phyloP scores from a whole-genome alignment of 2,113 vertebrate genomes.

The Grantiella picta region DNA sequence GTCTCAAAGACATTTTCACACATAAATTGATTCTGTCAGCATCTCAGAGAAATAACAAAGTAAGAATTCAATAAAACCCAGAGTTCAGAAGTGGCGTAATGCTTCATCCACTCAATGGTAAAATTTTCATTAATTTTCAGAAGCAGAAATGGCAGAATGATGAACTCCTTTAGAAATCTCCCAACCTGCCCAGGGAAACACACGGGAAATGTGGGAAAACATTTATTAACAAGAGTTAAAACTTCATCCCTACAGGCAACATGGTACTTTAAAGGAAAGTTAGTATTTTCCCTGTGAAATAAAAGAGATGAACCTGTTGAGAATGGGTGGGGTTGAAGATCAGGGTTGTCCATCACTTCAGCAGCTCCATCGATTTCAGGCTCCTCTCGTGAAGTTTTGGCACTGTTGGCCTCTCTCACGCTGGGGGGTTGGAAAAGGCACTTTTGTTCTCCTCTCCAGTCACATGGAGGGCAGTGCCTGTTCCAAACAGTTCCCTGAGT shows the following conservation, averaged over 20 bases:
- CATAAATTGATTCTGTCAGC: slow-evolving; percentile 18
- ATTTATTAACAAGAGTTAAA: slow-evolving; percentile 38
- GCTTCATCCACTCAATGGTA: not conserved
- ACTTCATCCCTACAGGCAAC: not conserved
- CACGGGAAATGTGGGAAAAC: not conserved
- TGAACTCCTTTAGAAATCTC: not conserved
- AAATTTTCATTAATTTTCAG: slow-evolving; percentile 39
- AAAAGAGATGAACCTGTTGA: not conserved
- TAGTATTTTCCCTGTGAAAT: not conserved
- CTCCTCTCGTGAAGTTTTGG: not conserved
- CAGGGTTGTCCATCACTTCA: not conserved
- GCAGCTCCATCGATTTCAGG: not conserved
- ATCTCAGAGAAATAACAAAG: not conserved
- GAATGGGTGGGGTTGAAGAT: not conserved
- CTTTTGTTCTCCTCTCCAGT: not conserved
- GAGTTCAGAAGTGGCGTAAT: not conserved
- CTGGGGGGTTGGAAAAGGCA: not conserved
- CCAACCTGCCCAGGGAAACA: not conserved
- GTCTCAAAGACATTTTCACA: not conserved
- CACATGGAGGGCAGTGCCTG: not conserved
- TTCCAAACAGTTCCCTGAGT: not conserved
- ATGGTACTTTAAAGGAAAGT: not conserved
- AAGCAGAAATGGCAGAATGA: slow-evolving; percentile 12
- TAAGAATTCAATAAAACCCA: slow-evolving; percentile 18
- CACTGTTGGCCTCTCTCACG: not conserved